Evolutionary conservation across 2,888 invertebrate species (phyloP).

Genomic region (Prosapia bicincta): DNA sequence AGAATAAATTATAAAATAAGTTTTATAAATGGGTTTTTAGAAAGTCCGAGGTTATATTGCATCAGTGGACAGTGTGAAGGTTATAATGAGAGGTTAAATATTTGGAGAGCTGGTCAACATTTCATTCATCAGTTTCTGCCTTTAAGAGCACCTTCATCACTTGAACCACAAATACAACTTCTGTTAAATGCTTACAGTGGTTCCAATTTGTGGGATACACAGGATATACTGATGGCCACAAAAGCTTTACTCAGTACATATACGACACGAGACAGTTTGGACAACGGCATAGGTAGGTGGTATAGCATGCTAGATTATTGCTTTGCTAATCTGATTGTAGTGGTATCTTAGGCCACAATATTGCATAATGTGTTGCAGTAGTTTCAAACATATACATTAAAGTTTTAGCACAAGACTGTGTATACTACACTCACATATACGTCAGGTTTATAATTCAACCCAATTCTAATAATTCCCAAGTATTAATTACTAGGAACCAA

Average conservation of each 20-base stretch:
- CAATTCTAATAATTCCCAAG: too few relatives aligned
- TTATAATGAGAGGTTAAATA: slow-evolving; percentile 33
- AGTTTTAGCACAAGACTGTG: too few relatives aligned
- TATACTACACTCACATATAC: too few relatives aligned
- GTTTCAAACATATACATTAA: too few relatives aligned
- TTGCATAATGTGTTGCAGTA: too few relatives aligned
- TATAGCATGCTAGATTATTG: too few relatives aligned
- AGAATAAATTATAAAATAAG: too few relatives aligned
- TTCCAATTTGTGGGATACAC: slow-evolving; percentile 26
- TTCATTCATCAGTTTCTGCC: slow-evolving; percentile 33
- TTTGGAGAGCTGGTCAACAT: slow-evolving; percentile 31
- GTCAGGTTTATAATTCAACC: too few relatives aligned
- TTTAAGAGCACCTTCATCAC: slow-evolving; percentile 28
- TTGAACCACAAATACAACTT: slow-evolving; percentile 29
- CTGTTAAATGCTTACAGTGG: slow-evolving; percentile 29
- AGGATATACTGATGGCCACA: slow-evolving; percentile 29
- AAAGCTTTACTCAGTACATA: slow-evolving; percentile 20
- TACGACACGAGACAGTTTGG: background rate
- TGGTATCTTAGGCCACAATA: too few relatives aligned
- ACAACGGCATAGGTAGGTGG: background rate
- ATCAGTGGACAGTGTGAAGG: slow-evolving; percentile 29
- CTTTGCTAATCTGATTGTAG: too few relatives aligned
- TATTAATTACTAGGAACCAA: too few relatives aligned
- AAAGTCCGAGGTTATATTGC: slow-evolving; percentile 9
- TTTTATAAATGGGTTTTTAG: too few relatives aligned